Conservation (phyloP, 2,888 invertebrate species). For the Napeogenes inachia region DNA sequence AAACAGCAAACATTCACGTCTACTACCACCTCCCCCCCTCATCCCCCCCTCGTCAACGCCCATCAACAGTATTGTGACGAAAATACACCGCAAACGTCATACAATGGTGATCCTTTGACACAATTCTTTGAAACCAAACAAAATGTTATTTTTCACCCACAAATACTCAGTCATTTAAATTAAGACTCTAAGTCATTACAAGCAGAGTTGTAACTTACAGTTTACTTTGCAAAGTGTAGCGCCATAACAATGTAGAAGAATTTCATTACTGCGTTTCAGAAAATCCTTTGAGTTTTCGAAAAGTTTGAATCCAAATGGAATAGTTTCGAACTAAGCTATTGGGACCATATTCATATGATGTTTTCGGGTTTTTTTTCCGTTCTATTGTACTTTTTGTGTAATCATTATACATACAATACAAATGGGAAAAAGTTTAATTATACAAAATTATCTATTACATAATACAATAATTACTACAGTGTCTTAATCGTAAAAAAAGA, state of each 20-base stretch:
- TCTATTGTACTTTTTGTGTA: neutral
- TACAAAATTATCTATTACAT: too few species aligned
- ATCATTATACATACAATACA: neutral
- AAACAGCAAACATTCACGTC: slow-evolving; percentile 11
- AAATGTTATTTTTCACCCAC: slow-evolving; percentile 10
- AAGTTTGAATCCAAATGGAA: slow-evolving; percentile 38
- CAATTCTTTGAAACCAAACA: slow-evolving; percentile 36
- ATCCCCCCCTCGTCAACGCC: slow-evolving; percentile 24
- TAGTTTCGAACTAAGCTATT: slow-evolving; percentile 37
- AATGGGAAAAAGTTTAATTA: too few species aligned
- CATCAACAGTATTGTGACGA: slow-evolving; percentile 41
- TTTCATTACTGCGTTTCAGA: slow-evolving; percentile 38
- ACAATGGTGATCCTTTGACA: slow-evolving; percentile 43
- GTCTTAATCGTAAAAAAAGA: too few species aligned
- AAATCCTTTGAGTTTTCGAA: slow-evolving; percentile 39
- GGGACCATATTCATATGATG: slow-evolving; percentile 28
- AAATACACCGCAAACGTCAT: slow-evolving; percentile 43
- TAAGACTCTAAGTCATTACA: slow-evolving; percentile 13
- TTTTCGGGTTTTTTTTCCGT: neutral
- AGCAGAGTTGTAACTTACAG: slow-evolving; percentile 15
- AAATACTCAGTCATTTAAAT: slow-evolving; percentile 20
- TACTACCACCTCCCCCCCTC: neutral
- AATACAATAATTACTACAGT: too few species aligned
- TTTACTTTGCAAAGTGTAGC: neutral
- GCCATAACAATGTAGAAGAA: slow-evolving; percentile 18